Base-by-base conservation (phyloP, 2,113 vertebrate genomes). In the Caretta caretta region DNA sequence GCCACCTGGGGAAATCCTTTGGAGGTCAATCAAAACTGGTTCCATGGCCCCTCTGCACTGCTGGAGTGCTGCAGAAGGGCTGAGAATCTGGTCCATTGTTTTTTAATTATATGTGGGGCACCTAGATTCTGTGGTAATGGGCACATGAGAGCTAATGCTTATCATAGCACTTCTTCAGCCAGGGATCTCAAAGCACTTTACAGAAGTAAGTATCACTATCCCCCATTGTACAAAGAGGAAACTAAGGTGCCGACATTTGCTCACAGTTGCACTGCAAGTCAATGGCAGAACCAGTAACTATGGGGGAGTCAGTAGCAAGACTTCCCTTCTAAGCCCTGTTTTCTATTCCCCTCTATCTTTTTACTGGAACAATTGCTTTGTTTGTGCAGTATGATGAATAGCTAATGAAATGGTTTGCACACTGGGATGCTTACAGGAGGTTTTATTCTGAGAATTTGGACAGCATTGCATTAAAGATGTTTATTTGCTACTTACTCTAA, bases 11-110 rank as follows among this genome's bases (percentile, higher is more conserved):
- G 94, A 86, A 94, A 86, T 50, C 87, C 84, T 62, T n/a, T 9
- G 93, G 92, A 95, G 94, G 42, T 72, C n/a, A 76, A 42, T 95
- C 90, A 93, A 93, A 96, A 84, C 83, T 72, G n/a, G 65, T 72
- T 17, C 35, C 65, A 38, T 12, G 22, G 72, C 38, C 38, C 72
- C 38, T 42, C 10, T 24, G n/a, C 69, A 75, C 9, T 42, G 19
- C 38, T 24, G n/a, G 69, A 10, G 35, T 42, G 38, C 20, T 9
- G 24, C 20, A 42, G 69, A 20, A 75, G 69, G 69, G n/a, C 59
- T 65, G 13, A 65, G 14, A n/a, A 65, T 65, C 31, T 65, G 31
- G 31, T 14, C 31, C 35, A 35, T 65, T 65, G 62, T 65, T 8
- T 62, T 65, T n/a, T 65, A 65, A 17, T 65, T 35, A 35, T 65